Evolutionary conservation across 2,113 vertebrate genomes (phyloP).

Genomic region (Oreocharis arfaki): DNA sequence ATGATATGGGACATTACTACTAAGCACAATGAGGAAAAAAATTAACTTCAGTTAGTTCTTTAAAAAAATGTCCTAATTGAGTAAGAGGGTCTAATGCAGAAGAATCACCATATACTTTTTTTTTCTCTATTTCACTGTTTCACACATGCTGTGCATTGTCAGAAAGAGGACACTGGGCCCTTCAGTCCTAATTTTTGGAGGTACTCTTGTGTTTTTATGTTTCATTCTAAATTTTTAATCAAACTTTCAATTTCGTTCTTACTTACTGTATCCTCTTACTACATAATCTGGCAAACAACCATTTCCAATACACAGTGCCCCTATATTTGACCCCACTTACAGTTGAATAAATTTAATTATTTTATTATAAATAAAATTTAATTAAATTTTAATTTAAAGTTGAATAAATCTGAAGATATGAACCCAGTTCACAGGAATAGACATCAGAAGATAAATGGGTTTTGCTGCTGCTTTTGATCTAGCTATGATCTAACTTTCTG

Average conservation of each 20-base stretch:
- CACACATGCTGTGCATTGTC: rapidly evolving
- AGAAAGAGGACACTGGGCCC: neutral
- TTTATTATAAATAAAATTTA: too few relatives aligned
- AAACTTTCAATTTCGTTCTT: neutral
- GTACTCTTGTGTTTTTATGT: neutral
- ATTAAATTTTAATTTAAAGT: neutral
- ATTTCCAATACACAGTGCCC: neutral
- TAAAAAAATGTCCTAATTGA: neutral
- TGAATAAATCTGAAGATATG: neutral
- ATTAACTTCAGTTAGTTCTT: neutral
- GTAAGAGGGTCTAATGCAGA: neutral
- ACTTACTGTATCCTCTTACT: neutral
- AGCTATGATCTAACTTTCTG: neutral
- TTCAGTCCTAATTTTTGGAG: neutral
- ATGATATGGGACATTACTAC: neutral
- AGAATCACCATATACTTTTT: neutral
- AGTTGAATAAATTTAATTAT: neutral
- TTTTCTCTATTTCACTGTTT: neutral
- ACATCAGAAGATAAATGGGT: neutral
- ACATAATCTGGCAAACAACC: neutral
- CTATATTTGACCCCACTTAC: neutral
- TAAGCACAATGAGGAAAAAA: neutral
- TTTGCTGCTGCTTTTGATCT: neutral
- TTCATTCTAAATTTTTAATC: neutral
- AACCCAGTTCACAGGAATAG: neutral